Percentiles rank a stretch among this genome's conserved stretches.
Conservation (phyloP, 30 jellyfish, hydroid and myxozoan species). For the Aurelia aurita region DNA sequence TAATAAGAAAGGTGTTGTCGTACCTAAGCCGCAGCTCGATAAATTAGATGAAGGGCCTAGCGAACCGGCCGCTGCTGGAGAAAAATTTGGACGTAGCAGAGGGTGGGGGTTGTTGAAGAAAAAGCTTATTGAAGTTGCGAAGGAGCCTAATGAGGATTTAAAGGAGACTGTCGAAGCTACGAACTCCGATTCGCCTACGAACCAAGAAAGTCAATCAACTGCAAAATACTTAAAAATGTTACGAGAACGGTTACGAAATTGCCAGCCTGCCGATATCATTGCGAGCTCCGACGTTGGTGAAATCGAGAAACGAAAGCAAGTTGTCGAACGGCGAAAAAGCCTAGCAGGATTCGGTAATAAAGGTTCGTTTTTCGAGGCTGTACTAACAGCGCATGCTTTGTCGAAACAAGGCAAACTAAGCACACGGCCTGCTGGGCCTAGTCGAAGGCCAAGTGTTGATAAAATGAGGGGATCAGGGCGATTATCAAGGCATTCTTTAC, state of each 20-base stretch:
- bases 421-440: slow-evolving; percentile 2
- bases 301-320: slow-evolving; percentile 50
- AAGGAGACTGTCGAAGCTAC: not conserved
- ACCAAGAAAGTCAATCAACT: slow-evolving; percentile 11
- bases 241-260: slow-evolving; percentile 66
- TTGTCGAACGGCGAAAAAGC: slow-evolving; percentile 51
- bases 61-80: not conserved
- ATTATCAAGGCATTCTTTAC: slow-evolving; percentile 21
- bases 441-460: slow-evolving; percentile 32
- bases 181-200: not conserved
- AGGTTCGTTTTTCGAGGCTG: slow-evolving; percentile 68
- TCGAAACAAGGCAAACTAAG: slow-evolving; percentile 44
- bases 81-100: not conserved
- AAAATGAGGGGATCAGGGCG: not conserved
- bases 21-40: not conserved
- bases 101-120: slow-evolving; percentile 48
- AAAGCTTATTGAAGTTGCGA: not conserved
- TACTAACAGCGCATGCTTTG: slow-evolving; percentile 65
- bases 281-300: slow-evolving; percentile 72
- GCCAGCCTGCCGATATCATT: slow-evolving; percentile 74
- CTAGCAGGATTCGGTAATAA: not conserved
- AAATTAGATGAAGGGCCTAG: not conserved
- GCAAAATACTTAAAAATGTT: slow-evolving; percentile 56
- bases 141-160: not conserved
- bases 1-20: not conserved